phyloP scores from a whole-genome alignment of 1,140 invertebrate species.

The Pemphigus obesinymphae region DNA sequence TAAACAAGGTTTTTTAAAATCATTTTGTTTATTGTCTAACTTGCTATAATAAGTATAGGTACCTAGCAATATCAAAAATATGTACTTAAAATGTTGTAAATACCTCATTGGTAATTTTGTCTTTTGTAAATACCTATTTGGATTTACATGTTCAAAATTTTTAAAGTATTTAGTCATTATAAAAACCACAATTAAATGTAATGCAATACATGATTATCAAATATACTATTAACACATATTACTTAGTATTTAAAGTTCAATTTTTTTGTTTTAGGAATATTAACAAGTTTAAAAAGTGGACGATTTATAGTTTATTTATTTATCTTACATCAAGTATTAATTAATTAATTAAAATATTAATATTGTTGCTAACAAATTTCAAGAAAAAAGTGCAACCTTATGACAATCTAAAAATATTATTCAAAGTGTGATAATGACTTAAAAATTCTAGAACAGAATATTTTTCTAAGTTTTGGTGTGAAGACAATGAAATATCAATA shows the following conservation, averaged over 20 bases:
- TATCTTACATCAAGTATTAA: constrained; percentile 13
- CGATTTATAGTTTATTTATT: constrained; percentile 7
- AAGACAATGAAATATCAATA: neutral
- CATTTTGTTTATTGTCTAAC: no score
- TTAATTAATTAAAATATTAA: neutral
- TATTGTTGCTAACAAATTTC: neutral
- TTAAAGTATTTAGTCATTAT: no score
- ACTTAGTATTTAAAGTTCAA: neutral
- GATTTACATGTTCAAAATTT: no score
- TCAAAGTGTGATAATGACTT: neutral
- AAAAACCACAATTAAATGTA: no score
- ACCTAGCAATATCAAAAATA: no score
- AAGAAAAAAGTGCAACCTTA: neutral
- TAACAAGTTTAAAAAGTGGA: constrained; percentile 8
- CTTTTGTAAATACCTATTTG: no score
- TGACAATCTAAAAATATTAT: neutral
- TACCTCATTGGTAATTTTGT: no score
- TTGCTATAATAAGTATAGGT: no score
- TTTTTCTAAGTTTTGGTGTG: neutral
- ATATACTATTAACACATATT: no score
- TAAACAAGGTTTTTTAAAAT: no score
- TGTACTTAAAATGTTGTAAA: no score
- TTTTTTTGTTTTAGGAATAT: neutral
- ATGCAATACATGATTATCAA: no score
- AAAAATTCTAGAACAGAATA: neutral